Percentiles rank a stretch among this genome's conserved stretches.
phyloP scores from a whole-genome alignment of 2,888 invertebrate species.

The Gibbula magus region DNA sequence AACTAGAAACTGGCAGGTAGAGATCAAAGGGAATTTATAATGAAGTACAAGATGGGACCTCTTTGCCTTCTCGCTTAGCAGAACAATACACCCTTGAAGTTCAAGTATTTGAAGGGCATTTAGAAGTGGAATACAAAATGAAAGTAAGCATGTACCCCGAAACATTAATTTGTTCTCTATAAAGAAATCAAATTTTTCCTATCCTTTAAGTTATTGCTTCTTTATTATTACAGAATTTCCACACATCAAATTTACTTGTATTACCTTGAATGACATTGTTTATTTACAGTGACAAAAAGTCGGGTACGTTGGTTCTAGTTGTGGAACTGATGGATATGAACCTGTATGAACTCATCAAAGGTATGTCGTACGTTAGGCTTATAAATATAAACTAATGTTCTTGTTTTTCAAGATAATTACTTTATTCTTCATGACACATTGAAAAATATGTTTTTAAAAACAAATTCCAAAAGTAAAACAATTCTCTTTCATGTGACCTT shows the following conservation, averaged over 20 bases:
- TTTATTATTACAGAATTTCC: neutral
- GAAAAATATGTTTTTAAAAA: neutral
- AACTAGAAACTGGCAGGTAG: too few relatives aligned
- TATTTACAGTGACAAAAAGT: conserved; percentile 78
- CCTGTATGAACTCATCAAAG: conserved; percentile 81
- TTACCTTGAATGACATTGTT: too few relatives aligned
- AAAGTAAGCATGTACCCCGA: too few relatives aligned
- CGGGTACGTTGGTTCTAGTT: conserved; percentile 80
- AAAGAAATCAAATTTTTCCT: neutral
- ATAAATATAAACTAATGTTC: neutral
- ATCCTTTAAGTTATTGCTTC: neutral
- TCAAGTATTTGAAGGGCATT: too few relatives aligned
- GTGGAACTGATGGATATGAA: conserved; percentile 85
- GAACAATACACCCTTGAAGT: too few relatives aligned
- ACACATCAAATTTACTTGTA: too few relatives aligned
- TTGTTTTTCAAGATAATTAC: neutral
- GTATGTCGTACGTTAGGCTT: conserved; percentile 60
- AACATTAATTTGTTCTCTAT: too few relatives aligned
- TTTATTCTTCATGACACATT: neutral
- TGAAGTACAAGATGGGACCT: too few relatives aligned
- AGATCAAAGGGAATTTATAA: too few relatives aligned
- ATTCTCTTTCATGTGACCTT: neutral
- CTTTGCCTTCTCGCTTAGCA: too few relatives aligned
- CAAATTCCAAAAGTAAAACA: neutral
- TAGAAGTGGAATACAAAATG: too few relatives aligned